phyloP scores from a whole-genome alignment of 2,113 vertebrate species.

The Rattus rattus region DNA sequence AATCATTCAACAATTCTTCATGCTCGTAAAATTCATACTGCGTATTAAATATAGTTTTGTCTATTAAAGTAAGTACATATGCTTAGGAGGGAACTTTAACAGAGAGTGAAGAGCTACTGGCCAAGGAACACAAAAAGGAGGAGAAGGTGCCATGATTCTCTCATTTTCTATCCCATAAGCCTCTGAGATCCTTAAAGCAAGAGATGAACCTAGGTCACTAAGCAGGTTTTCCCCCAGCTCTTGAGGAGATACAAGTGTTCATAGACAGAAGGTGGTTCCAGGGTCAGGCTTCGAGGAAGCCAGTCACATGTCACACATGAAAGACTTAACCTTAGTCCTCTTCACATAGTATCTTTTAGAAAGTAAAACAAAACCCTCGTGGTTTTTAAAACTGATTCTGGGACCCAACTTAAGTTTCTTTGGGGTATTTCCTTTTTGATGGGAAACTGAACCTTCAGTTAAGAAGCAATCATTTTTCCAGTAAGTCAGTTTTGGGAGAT shows the following conservation, averaged over 20 bases:
- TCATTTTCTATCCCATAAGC: not conserved
- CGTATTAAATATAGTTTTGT: not conserved
- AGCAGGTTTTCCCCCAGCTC: not conserved
- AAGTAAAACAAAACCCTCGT: not conserved
- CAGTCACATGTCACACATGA: not conserved
- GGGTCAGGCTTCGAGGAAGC: not conserved
- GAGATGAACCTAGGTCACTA: not conserved
- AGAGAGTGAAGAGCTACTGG: not conserved
- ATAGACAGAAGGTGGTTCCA: not conserved
- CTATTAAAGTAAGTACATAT: not conserved
- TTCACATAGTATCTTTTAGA: not conserved
- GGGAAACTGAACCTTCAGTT: conserved; percentile 29
- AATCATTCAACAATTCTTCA: not conserved
- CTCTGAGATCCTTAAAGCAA: not conserved
- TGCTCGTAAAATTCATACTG: not conserved
- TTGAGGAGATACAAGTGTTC: not conserved
- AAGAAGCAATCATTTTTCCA: conserved; percentile 13
- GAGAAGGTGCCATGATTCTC: not conserved
- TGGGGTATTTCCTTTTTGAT: conserved; percentile 44
- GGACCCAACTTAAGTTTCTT: conserved; percentile 22
- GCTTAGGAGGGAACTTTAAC: too few relatives aligned
- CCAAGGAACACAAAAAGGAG: not conserved
- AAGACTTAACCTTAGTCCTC: not conserved
- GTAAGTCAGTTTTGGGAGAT: not conserved
- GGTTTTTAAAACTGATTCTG: conserved; percentile 65